Evolutionary conservation across 1,140 invertebrate genomes (phyloP).

Genomic region (Sitodiplosis mosellana): DNA sequence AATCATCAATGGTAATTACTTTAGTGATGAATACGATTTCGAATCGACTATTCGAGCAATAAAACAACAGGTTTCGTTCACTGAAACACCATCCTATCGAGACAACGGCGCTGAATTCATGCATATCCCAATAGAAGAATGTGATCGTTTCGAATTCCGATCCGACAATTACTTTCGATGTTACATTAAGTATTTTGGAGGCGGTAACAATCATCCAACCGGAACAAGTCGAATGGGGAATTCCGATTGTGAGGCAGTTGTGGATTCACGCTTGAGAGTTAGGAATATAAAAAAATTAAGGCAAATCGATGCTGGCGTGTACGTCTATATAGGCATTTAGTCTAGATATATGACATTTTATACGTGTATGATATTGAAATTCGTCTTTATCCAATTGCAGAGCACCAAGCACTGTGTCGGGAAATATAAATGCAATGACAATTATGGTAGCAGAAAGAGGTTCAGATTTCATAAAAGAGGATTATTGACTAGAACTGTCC

Average conservation of each 20-base stretch:
- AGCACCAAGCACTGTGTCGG: too few relatives aligned
- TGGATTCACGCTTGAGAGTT: slow-evolving; percentile 32
- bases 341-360: too few relatives aligned
- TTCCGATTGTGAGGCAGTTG: slow-evolving; percentile 19
- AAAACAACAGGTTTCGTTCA: slow-evolving; percentile 23
- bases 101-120: slow-evolving; percentile 11
- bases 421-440: too few relatives aligned
- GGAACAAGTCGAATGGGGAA: slow-evolving; percentile 26
- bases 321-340: too few relatives aligned
- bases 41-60: slow-evolving; percentile 43
- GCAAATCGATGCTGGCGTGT: slow-evolving; percentile 35
- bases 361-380: too few relatives aligned
- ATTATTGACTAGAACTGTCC: too few relatives aligned
- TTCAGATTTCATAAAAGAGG: too few relatives aligned
- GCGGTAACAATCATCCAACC: slow-evolving; percentile 19
- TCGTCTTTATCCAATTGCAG: too few relatives aligned
- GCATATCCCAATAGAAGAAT: background rate
- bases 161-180: slow-evolving; percentile 12
- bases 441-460: too few relatives aligned
- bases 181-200: slow-evolving; percentile 10
- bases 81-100: slow-evolving; percentile 27
- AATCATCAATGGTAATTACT: slow-evolving; percentile 57
- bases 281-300: slow-evolving; percentile 32
- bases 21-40: slow-evolving; percentile 47
- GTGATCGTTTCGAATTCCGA: background rate